Evolutionary conservation across 2,113 vertebrate species (phyloP), one percentile per base, ranked within the genome.

Genomic region (Polypterus senegalus): DNA sequence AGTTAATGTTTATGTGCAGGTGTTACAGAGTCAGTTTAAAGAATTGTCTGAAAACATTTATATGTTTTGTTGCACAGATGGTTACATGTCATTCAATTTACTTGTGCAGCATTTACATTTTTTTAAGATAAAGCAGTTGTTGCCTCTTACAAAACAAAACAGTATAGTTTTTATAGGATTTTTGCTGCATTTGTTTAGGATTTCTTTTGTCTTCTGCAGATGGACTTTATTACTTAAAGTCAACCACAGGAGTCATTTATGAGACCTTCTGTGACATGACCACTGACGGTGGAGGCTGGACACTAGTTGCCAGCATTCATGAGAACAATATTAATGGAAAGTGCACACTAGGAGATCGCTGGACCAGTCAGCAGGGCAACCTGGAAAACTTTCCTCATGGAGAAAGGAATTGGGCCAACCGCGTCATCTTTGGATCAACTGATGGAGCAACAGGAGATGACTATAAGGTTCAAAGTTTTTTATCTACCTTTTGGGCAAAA

Each of bases 211-310:
- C 47, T 57, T 9, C 27, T 10, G 11, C 63, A 81, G 75, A 78
- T 61, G 72, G 71, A 6, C 51, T 74, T 49, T 66, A 67, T 45
- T 58, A 7, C 9, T 62, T 74, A 45, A 27, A n/a, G 46, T 65
- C 51, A 2, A 49, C 56, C 4, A 7, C 59, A 2, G 66, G 70
- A 1, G 54, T 58, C n/a, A 0, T 49, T 56, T 77, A 79, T 61
- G 71, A 76, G 65, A 75, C 70, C 48, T 81, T 77, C 68, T 81
- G 76, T 51, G 75, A 79, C 68, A 75, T 75, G 76, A 70, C 62
- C 49, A 66, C 76, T 7, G 56, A 2, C 0, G 68, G 70, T 9
- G 75, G 75, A 0, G 68, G 76, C 56, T 77, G 76, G 75, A 77
- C 73, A 5, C 62, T 81, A 57, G 73, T 79, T 57, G 71, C 74